Evolutionary conservation across 1,140 invertebrate genomes (phyloP), one percentile per base, ranked within the genome.

Genomic region (Copidosoma floridanum): DNA sequence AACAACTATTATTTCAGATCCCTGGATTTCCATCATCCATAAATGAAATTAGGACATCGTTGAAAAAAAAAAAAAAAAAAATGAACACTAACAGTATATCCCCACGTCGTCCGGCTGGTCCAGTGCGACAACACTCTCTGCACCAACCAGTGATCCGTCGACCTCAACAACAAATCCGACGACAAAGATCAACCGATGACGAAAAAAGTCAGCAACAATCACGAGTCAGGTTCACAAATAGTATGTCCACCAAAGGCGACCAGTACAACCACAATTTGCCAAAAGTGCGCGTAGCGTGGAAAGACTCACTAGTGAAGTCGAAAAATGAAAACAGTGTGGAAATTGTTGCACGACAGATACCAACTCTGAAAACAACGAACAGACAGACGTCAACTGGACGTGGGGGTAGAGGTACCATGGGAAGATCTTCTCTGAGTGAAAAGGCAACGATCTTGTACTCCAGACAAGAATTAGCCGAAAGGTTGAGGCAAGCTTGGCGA

Each of bases 401-500:
- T 26, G 24, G 60, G 6, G 57, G 57, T 20, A 27, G n/a, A 26
- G 21, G 14, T 54, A 61, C 29, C 11, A 20, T 14, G 41, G 61
- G 57, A 16, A 12, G 57, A 7, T 59, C 37, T 26, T 66, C 67
- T 38, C 20, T 71, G 59, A 20, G 71, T 18, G 74, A 81, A 4
- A 81, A 81, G 58, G 79, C 82, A 3, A 74, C 82, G 1, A 80
- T 85, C 21, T 69, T 84, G 0, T 82, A 82, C 18, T 81, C 82
- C 0, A 75, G 82, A 26, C 80, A 84, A 48, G 79, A 84, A 50
- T 61, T 85, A 5, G 80, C 82, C 0, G 81, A 83, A 51, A 71
- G 81, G 48, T 56, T 84, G 27, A 69, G 80, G 41, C 68, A 81
- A 3, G 83, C 81, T 0, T 84, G 82, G 82, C 81, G 81, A 47